These are phyloP conservation scores for Lycophotia porphyrea DNA, from an alignment of 2,888 invertebrate species.

Conservation along the genomic window DNA sequence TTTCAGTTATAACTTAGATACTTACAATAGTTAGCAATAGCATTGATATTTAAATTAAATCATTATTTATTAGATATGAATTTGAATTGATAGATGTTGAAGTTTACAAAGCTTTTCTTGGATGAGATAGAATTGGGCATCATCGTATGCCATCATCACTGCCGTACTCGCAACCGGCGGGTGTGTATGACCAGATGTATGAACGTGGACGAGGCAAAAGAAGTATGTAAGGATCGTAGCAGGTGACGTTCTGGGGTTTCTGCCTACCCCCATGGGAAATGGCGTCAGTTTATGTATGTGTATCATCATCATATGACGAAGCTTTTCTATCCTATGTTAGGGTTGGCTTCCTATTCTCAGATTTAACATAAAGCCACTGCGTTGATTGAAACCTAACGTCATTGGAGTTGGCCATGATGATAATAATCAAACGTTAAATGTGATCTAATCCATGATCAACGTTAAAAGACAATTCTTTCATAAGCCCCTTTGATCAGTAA, in stretches of 20 bases:
- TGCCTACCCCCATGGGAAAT: too few relatives aligned
- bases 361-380: neutral
- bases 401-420: neutral
- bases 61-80: neutral
- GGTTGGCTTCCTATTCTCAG: neutral
- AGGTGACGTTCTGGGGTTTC: too few relatives aligned
- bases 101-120: neutral
- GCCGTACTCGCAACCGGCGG: too few relatives aligned
- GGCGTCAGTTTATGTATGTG: too few relatives aligned
- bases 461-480: neutral
- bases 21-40: conserved; percentile 2
- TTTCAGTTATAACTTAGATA: conserved; percentile 30
- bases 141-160: neutral
- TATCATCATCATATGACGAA: neutral
- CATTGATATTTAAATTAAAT: conserved; percentile 20
- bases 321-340: neutral
- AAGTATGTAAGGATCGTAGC: too few relatives aligned
- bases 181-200: too few relatives aligned
- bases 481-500: neutral
- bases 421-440: neutral
- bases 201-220: too few relatives aligned
- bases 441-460: neutral
- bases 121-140: neutral
- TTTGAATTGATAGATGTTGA: neutral
- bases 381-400: neutral